Percentiles rank a stretch among this genome's conserved stretches.
These are phyloP conservation scores for Xiphophorus hellerii DNA, from an alignment of 2,113 vertebrate species.

Conservation along the genomic window DNA sequence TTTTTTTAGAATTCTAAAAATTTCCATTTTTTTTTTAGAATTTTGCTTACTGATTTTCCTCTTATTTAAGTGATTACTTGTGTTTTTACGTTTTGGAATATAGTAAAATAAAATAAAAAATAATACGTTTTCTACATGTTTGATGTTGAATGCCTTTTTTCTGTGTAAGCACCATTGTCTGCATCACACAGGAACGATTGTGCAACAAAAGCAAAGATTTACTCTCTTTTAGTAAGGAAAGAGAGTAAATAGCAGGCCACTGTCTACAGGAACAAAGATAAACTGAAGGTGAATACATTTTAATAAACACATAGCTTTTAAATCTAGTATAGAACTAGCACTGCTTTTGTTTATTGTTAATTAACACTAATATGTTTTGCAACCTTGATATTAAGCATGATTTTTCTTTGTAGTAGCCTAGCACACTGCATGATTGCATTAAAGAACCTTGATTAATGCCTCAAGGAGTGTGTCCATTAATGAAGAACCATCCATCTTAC, in stretches of 20 bases:
- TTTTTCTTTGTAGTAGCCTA: not conserved
- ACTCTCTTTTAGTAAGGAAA: not conserved
- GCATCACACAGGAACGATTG: not conserved
- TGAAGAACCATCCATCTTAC: conserved; percentile 8
- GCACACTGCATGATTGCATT: not conserved
- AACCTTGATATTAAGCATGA: not conserved
- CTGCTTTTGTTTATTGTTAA: not conserved
- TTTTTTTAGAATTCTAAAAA: not conserved
- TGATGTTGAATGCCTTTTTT: not conserved
- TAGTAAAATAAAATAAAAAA: not conserved
- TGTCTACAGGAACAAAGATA: not conserved
- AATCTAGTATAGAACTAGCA: not conserved
- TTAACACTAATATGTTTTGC: not conserved
- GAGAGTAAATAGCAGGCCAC: not conserved
- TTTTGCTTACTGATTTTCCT: not conserved
- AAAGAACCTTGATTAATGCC: conserved; percentile 13
- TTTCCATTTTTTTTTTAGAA: not conserved
- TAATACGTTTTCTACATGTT: not conserved
- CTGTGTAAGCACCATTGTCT: not conserved
- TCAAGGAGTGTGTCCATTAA: not conserved
- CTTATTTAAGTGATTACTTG: too few species aligned
- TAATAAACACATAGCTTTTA: not conserved
- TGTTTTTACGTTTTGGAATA: too few species aligned
- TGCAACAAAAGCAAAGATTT: not conserved
- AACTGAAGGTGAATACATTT: not conserved